Conservation (phyloP, 2,113 vertebrate species). For the Halcyon senegalensis region DNA sequence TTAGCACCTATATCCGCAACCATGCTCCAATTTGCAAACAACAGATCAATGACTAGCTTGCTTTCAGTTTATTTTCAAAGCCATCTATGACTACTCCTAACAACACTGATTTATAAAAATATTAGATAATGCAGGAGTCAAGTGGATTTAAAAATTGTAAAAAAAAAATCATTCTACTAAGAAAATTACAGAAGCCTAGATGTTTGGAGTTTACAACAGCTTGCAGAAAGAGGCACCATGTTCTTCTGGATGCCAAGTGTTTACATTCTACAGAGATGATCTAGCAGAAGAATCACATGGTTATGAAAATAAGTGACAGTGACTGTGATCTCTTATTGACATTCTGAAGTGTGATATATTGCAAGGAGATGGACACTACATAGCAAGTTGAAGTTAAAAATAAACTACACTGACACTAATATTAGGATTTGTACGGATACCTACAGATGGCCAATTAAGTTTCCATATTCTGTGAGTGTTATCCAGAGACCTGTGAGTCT, state of each 20-base stretch:
- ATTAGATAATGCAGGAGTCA: neutral
- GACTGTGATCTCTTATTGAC: neutral
- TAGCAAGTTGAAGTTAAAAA: neutral
- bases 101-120: neutral
- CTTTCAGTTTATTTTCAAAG: neutral
- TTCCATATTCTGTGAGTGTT: neutral
- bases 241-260: neutral
- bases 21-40: neutral
- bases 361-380: neutral
- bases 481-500: neutral
- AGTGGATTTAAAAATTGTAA: neutral
- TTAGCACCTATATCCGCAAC: neutral
- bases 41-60: neutral
- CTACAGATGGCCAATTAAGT: neutral
- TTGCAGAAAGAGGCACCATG: neutral
- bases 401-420: neutral
- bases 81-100: neutral
- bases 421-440: neutral
- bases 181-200: neutral
- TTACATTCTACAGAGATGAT: neutral
- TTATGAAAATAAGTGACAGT: neutral
- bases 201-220: neutral
- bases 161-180: neutral
- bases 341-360: neutral
- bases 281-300: neutral